A percentile compares a stretch with the other conserved stretches of the same genome.
phyloP scores from a whole-genome alignment of 2,113 vertebrate species.

The Lutjanus erythropterus region DNA sequence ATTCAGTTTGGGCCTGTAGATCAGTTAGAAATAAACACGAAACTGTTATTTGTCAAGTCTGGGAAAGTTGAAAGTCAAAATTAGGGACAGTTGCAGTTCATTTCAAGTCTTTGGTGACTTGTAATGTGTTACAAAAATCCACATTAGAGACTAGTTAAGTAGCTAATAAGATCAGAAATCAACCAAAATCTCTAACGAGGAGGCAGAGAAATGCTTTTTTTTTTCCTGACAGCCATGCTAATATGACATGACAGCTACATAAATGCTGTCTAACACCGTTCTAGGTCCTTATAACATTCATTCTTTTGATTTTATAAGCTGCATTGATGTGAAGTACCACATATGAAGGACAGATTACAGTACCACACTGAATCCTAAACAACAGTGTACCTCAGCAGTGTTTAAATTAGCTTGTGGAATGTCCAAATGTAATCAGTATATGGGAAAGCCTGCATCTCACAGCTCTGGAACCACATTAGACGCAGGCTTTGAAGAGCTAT shows the following conservation, averaged over 20 bases:
- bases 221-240: neutral
- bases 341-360: constrained; percentile 13
- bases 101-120: constrained; percentile 4
- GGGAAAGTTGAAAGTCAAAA: no score
- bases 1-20: no score
- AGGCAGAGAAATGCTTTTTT: neutral
- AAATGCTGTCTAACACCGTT: neutral
- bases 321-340: neutral
- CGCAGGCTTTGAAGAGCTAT: constrained; percentile 27
- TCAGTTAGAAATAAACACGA: no score
- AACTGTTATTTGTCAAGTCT: no score
- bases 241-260: constrained; percentile 9
- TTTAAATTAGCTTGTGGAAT: constrained; percentile 44
- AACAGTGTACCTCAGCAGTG: constrained; percentile 7
- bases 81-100: no score
- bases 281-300: neutral
- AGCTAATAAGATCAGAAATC: neutral
- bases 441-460: constrained; percentile 38
- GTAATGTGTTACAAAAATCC: neutral
- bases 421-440: constrained; percentile 55
- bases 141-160: neutral
- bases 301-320: neutral
- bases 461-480: constrained; percentile 62
- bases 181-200: neutral
- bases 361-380: constrained; percentile 27